phyloP scores from a whole-genome alignment of 2,888 invertebrate genomes.

The Malthinus seriepunctatus region DNA sequence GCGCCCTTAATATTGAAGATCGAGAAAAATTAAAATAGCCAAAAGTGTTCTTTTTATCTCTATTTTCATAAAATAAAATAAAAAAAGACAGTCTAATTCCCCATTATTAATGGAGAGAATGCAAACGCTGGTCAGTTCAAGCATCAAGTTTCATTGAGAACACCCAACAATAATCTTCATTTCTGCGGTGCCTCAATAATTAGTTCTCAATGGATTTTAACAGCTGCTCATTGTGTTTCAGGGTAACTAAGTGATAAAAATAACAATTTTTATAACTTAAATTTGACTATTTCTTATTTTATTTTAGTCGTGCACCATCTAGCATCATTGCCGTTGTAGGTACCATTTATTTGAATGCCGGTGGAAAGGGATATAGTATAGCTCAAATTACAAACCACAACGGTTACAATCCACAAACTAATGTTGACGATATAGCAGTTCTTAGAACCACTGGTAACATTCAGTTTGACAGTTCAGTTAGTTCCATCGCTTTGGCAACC shows the following conservation, averaged over 20 bases:
- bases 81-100: too few relatives aligned
- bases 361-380: slow-evolving; percentile 54
- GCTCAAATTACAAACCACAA: slow-evolving; percentile 54
- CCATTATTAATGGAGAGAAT: slow-evolving; percentile 56
- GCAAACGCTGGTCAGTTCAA: slow-evolving; percentile 44
- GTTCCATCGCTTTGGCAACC: background rate
- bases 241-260: slow-evolving; percentile 12
- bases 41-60: too few relatives aligned
- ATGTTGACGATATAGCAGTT: slow-evolving; percentile 34
- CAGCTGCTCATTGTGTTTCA: slow-evolving; percentile 15
- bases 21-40: too few relatives aligned
- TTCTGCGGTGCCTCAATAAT: slow-evolving; percentile 21
- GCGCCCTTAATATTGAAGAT: too few relatives aligned
- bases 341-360: slow-evolving; percentile 53
- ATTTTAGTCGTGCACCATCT: background rate
- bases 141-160: slow-evolving; percentile 11
- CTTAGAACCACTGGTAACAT: slow-evolving; percentile 24
- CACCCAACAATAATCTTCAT: background rate
- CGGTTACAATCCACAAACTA: slow-evolving; percentile 46
- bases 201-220: slow-evolving; percentile 43
- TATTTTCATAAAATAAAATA: too few relatives aligned
- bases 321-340: slow-evolving; percentile 50
- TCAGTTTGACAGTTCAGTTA: background rate
- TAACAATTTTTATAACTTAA: too few relatives aligned
- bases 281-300: background rate